Percentiles rank a stretch among this genome's conserved stretches.
Conservation (phyloP, 2,113 vertebrate species). For the Epinephelus moara region DNA sequence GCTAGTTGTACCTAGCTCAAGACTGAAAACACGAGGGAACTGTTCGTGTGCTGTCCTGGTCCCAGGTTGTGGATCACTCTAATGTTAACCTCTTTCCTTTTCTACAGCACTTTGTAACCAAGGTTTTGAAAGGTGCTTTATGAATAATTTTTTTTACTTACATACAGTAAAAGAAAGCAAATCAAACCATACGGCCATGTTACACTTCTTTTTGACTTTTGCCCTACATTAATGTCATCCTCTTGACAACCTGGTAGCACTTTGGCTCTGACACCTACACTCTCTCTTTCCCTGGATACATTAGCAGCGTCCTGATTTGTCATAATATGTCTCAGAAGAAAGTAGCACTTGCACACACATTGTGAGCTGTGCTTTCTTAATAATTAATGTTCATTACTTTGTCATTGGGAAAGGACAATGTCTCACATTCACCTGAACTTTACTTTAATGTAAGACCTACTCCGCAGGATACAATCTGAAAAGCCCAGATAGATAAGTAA, state of each 20-base stretch:
- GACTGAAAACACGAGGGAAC: too few relatives aligned
- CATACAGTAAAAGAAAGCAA: too few relatives aligned
- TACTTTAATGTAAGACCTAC: background rate
- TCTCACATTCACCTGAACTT: background rate
- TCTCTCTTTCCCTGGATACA: background rate
- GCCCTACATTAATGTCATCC: background rate
- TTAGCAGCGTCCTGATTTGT: slow-evolving; percentile 15
- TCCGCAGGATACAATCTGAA: background rate
- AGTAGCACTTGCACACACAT: background rate
- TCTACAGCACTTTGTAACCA: too few relatives aligned
- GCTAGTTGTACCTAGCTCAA: too few relatives aligned
- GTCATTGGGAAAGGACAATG: background rate
- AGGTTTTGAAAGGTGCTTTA: too few relatives aligned
- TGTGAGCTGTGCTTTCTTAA: background rate
- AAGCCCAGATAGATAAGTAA: background rate
- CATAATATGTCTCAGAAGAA: background rate
- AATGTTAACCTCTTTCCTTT: too few relatives aligned
- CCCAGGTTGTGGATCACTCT: too few relatives aligned
- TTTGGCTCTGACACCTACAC: background rate
- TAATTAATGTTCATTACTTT: slow-evolving; percentile 26
- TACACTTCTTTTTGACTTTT: background rate
- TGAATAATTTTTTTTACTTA: too few relatives aligned
- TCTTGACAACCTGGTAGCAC: background rate
- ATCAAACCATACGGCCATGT: background rate
- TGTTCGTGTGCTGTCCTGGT: too few relatives aligned